phyloP scores from a whole-genome alignment of 2,113 vertebrate genomes.

The Euleptes europaea region DNA sequence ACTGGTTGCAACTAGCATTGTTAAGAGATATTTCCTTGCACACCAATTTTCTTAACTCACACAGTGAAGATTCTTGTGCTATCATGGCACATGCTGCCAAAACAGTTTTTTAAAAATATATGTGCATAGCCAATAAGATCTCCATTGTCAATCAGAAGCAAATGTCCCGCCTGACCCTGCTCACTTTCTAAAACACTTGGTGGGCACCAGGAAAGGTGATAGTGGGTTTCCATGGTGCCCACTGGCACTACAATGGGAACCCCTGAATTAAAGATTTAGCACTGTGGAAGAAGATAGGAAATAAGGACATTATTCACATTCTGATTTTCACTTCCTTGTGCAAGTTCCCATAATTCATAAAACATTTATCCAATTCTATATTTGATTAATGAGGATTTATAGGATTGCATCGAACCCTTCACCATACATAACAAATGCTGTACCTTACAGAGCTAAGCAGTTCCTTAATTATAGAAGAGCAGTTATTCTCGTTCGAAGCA shows the following conservation, averaged over 20 bases:
- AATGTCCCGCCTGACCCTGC: no score
- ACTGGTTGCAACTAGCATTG: no score
- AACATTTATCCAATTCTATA: constrained; percentile 24
- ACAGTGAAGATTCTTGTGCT: no score
- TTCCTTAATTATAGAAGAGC: constrained; percentile 40
- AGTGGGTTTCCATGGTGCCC: no score
- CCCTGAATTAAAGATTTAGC: not conserved
- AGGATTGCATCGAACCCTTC: not conserved
- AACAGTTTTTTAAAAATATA: no score
- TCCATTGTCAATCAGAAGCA: not conserved
- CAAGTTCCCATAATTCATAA: not conserved
- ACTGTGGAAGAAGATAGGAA: not conserved
- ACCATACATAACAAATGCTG: not conserved
- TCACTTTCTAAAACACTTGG: no score
- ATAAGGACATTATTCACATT: not conserved
- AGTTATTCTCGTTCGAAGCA: constrained; percentile 34
- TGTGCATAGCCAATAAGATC: no score
- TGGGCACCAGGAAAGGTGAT: no score
- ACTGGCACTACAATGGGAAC: no score
- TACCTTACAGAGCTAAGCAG: not conserved
- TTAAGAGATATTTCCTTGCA: no score
- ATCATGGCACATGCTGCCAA: no score
- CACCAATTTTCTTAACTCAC: no score
- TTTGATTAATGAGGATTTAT: constrained; percentile 9
- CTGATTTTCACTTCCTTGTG: not conserved